A percentile compares a stretch with the other conserved stretches of the same genome.
These are phyloP conservation scores for Ericerus pela DNA, from an alignment of 1,140 invertebrate genomes.

Conservation along the genomic window DNA sequence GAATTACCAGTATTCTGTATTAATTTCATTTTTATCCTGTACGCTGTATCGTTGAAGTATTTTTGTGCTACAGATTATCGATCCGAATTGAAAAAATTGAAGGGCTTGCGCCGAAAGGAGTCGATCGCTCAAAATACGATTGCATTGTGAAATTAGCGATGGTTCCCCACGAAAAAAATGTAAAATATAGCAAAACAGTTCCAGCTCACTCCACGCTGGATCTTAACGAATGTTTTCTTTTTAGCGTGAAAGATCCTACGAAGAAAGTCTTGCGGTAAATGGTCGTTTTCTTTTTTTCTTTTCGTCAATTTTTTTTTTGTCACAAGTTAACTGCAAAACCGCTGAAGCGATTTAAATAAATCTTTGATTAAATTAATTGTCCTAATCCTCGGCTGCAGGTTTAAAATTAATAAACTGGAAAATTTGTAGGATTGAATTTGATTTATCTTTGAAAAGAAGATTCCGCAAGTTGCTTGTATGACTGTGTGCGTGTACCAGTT, in stretches of 20 bases:
- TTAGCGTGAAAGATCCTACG: slow-evolving; percentile 18
- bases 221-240: slow-evolving; percentile 22
- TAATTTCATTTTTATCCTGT: not conserved
- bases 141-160: slow-evolving; percentile 21
- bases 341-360: no score
- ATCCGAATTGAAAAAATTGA: slow-evolving; percentile 21
- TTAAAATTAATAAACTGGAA: no score
- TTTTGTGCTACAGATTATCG: slow-evolving; percentile 18
- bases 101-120: slow-evolving; percentile 22
- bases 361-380: no score
- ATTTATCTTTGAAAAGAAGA: no score
- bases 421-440: no score
- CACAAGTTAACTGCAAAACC: no score
- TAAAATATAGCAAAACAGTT: slow-evolving; percentile 18
- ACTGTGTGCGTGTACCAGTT: no score
- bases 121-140: slow-evolving; percentile 18
- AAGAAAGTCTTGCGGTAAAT: slow-evolving; percentile 21
- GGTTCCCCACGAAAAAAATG: slow-evolving; percentile 20
- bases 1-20: not conserved
- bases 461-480: no score
- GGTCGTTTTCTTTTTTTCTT: not conserved
- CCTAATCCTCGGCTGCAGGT: no score
- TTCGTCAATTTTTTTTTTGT: no score
- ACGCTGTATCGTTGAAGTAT: not conserved
- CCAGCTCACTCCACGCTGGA: slow-evolving; percentile 16